Evolutionary conservation across 1,140 invertebrate genomes (phyloP).

Genomic region (Araneus ventricosus): DNA sequence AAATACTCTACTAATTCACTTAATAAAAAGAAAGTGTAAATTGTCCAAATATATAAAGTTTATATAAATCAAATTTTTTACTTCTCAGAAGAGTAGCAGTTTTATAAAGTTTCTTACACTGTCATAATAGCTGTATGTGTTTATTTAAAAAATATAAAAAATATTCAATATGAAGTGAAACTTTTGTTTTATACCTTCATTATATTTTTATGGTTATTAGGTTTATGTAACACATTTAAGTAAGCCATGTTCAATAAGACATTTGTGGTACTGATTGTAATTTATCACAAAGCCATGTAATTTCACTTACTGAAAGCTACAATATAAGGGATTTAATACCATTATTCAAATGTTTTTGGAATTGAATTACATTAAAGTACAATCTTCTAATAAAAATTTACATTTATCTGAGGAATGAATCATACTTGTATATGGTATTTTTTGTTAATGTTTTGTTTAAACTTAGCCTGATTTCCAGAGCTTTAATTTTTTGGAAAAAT

Average conservation of each 20-base stretch:
- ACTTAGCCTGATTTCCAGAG: too few species aligned
- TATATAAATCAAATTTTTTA: too few species aligned
- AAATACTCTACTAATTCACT: too few species aligned
- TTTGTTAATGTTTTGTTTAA: neutral
- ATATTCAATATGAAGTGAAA: too few species aligned
- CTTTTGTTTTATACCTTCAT: too few species aligned
- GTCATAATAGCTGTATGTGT: too few species aligned
- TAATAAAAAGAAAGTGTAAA: too few species aligned
- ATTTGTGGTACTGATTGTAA: neutral
- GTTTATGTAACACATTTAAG: neutral
- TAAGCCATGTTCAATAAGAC: neutral
- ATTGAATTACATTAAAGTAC: neutral
- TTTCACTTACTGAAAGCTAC: neutral
- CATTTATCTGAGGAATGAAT: neutral
- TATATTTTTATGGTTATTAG: too few species aligned
- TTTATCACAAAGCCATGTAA: neutral
- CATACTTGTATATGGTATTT: neutral
- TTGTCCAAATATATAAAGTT: too few species aligned
- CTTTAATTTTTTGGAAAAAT: neutral
- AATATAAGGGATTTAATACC: neutral
- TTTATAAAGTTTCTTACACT: too few species aligned
- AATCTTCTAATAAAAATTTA: neutral
- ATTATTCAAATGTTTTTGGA: neutral
- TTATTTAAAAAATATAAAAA: too few species aligned
- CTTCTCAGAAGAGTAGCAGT: too few species aligned